Evolutionary conservation across 2,888 invertebrate genomes (phyloP).

Genomic region (Amphipoea oculea): DNA sequence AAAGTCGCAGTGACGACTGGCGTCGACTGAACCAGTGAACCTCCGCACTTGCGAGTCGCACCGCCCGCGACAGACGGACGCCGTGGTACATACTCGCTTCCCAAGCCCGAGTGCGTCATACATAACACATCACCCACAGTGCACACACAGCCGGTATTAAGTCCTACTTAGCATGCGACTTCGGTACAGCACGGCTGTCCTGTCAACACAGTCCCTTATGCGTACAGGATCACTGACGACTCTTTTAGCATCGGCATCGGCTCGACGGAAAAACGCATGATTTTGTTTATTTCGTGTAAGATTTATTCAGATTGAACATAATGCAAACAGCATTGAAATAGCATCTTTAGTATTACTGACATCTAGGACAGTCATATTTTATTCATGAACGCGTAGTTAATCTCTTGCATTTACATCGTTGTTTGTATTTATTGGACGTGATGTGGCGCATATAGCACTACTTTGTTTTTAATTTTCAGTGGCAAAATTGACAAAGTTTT

Average conservation of each 20-base stretch:
- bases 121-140: conserved; percentile 77
- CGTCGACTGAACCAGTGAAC: conserved; percentile 77
- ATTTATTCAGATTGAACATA: conserved; percentile 36
- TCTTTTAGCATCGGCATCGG: background rate
- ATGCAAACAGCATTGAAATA: conserved; percentile 43
- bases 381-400: conserved; percentile 43
- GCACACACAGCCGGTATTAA: conserved; percentile 75
- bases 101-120: conserved; percentile 80
- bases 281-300: conserved; percentile 6
- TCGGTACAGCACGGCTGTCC: conserved; percentile 72
- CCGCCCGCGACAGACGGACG: conserved; percentile 81
- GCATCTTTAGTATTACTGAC: conserved; percentile 43
- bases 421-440: conserved; percentile 30
- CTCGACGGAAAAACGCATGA: conserved; percentile 17
- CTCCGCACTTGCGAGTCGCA: conserved; percentile 66
- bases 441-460: conserved; percentile 16
- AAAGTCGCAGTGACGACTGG: conserved; percentile 83
- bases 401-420: conserved; percentile 38
- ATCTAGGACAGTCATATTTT: conserved; percentile 46
- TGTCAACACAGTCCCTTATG: conserved; percentile 66
- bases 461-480: background rate
- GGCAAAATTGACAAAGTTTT: background rate
- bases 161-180: conserved; percentile 82
- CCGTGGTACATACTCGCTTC: conserved; percentile 77
- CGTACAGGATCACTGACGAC: conserved; percentile 38